These are phyloP conservation scores for Luehdorfia chinensis DNA, from an alignment of 1,140 invertebrate species.

Conservation along the genomic window DNA sequence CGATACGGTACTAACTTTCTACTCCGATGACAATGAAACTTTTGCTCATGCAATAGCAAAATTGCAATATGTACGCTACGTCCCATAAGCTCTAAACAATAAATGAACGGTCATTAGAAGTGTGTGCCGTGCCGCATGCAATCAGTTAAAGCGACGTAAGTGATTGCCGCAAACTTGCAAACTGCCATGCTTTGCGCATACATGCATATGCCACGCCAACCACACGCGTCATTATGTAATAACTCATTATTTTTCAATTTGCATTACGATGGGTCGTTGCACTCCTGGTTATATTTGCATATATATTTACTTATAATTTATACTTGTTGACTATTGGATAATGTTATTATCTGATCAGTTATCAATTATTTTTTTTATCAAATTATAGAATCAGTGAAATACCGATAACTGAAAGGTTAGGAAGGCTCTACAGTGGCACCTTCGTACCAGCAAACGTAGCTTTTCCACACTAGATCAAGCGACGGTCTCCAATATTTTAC, in stretches of 20 bases:
- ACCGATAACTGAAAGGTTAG: too few species aligned
- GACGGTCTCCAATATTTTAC: too few species aligned
- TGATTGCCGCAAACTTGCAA: slow-evolving; percentile 54
- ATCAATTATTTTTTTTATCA: too few species aligned
- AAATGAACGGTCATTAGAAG: slow-evolving; percentile 38
- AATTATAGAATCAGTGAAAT: too few species aligned
- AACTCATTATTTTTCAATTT: slow-evolving; percentile 44
- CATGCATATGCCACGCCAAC: slow-evolving; percentile 27
- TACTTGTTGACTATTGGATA: too few species aligned
- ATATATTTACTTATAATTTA: background rate
- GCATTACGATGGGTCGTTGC: slow-evolving; percentile 16
- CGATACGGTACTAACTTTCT: too few species aligned
- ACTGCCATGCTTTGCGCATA: slow-evolving; percentile 34
- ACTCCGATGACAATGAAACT: slow-evolving; percentile 6
- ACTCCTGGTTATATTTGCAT: background rate
- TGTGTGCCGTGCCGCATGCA: slow-evolving; percentile 46
- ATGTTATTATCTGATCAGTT: background rate
- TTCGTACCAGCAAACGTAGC: too few species aligned
- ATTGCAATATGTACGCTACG: slow-evolving; percentile 11
- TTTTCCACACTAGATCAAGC: too few species aligned
- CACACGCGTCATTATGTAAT: slow-evolving; percentile 22
- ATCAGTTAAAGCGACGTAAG: slow-evolving; percentile 46
- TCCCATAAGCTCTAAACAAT: slow-evolving; percentile 25
- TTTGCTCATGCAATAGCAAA: background rate
- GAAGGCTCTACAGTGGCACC: too few species aligned